Percentiles rank a stretch among this genome's conserved stretches.
These are phyloP conservation scores for Melieria picta DNA, from an alignment of 2,888 invertebrate species.

Conservation along the genomic window DNA sequence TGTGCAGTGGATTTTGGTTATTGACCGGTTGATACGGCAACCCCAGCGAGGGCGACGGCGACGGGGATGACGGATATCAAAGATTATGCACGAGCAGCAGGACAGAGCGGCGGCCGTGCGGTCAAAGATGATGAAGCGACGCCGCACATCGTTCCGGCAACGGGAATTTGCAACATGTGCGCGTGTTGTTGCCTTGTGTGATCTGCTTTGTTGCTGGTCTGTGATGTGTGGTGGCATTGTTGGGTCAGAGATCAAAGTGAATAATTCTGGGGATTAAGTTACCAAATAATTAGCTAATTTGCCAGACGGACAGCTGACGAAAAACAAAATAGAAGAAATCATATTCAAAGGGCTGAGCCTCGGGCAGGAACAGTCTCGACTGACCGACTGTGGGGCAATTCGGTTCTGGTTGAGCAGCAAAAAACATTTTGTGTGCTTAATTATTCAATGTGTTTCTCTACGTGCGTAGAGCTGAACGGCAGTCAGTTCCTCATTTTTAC, in stretches of 20 bases:
- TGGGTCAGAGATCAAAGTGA: constrained; percentile 22
- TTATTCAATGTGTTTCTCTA: no score
- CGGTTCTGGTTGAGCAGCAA: no score
- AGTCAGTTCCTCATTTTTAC: no score
- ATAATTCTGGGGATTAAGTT: constrained; percentile 7
- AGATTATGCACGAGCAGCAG: no score
- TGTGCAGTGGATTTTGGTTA: neutral
- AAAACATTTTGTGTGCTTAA: no score
- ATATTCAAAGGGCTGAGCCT: no score
- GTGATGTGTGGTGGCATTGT: neutral
- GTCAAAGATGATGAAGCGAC: neutral
- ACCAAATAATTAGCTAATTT: constrained; percentile 26
- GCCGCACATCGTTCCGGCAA: neutral
- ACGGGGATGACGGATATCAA: no score
- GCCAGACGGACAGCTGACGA: neutral
- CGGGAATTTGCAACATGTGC: neutral
- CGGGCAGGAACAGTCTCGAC: no score
- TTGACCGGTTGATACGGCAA: neutral
- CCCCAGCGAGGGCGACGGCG: neutral
- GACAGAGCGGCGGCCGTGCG: no score
- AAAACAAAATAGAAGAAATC: neutral
- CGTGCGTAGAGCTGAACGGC: no score
- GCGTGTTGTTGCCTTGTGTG: neutral
- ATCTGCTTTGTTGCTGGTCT: neutral
- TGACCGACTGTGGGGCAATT: no score